Evolutionary conservation across 2,113 vertebrate genomes (phyloP).

Genomic region (Mellivora capensis): DNA sequence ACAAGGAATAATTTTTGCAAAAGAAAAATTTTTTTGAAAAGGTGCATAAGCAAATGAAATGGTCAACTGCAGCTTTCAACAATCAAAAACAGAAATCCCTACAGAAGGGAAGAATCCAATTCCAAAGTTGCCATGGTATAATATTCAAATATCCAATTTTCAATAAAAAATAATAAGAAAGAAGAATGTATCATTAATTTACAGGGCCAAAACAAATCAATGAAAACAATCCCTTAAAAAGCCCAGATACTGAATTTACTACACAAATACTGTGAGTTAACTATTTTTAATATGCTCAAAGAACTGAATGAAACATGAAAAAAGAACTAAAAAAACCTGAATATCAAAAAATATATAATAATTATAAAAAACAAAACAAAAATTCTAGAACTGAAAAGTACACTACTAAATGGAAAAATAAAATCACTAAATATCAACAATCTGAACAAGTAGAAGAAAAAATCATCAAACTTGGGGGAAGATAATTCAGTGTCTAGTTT

Average conservation of each 20-base stretch:
- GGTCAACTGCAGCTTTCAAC: neutral
- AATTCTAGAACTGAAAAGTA: neutral
- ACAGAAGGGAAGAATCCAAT: neutral
- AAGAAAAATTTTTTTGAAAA: neutral
- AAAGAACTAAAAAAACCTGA: neutral
- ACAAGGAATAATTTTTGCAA: neutral
- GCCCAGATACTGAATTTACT: neutral
- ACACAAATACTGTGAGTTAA: neutral
- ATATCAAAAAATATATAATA: neutral
- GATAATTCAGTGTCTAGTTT: neutral
- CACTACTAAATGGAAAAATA: neutral
- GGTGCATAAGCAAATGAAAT: neutral
- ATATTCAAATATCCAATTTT: neutral
- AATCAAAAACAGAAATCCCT: neutral
- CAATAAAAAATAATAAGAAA: neutral
- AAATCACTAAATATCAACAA: neutral
- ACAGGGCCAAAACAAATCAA: neutral
- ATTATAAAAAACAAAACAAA: neutral
- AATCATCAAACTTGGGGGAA: neutral
- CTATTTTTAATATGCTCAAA: neutral
- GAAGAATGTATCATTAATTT: neutral
- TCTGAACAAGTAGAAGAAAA: neutral
- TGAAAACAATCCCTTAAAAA: neutral
- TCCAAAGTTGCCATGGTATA: neutral
- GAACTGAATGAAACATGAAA: neutral